These are phyloP conservation scores for Tenthredo scrophulariae DNA, from an alignment of 2,888 invertebrate genomes.

Conservation along the genomic window DNA sequence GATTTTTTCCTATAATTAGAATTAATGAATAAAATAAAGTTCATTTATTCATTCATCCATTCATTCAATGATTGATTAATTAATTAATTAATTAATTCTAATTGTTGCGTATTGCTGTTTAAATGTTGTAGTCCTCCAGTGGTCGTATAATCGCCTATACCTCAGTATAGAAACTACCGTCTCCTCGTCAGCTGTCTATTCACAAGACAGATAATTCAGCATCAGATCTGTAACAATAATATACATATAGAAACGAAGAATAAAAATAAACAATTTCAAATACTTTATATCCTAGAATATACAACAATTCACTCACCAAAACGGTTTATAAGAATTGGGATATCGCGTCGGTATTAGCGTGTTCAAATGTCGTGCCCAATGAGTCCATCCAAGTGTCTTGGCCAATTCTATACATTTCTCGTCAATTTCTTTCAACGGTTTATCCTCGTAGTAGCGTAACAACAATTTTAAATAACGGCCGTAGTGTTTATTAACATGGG, in stretches of 20 bases:
- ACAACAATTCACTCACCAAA: slow-evolving; percentile 79
- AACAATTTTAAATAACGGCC: slow-evolving; percentile 91
- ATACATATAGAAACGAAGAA: neutral
- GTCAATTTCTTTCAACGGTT: slow-evolving; percentile 87
- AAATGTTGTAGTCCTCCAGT: neutral
- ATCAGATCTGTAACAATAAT: slow-evolving; percentile 6
- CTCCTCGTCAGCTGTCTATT: neutral
- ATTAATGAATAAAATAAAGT: slow-evolving; percentile 22
- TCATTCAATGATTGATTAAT: slow-evolving; percentile 4
- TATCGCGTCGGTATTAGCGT: slow-evolving; percentile 84
- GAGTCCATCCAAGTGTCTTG: slow-evolving; percentile 85
- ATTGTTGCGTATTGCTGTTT: slow-evolving; percentile 48
- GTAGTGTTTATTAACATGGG: slow-evolving; percentile 87
- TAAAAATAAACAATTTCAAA: neutral
- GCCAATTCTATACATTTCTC: slow-evolving; percentile 84
- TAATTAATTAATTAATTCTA: slow-evolving; percentile 39
- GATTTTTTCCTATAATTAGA: slow-evolving; percentile 22
- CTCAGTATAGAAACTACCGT: neutral
- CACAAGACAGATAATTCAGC: neutral
- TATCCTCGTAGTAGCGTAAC: slow-evolving; percentile 89
- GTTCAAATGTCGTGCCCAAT: slow-evolving; percentile 81
- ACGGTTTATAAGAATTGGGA: slow-evolving; percentile 85
- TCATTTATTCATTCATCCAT: neutral
- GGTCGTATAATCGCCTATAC: neutral
- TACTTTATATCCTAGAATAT: neutral